Evolutionary conservation across 2,888 invertebrate genomes (phyloP).

Genomic region (Pseudococcus longispinus): DNA sequence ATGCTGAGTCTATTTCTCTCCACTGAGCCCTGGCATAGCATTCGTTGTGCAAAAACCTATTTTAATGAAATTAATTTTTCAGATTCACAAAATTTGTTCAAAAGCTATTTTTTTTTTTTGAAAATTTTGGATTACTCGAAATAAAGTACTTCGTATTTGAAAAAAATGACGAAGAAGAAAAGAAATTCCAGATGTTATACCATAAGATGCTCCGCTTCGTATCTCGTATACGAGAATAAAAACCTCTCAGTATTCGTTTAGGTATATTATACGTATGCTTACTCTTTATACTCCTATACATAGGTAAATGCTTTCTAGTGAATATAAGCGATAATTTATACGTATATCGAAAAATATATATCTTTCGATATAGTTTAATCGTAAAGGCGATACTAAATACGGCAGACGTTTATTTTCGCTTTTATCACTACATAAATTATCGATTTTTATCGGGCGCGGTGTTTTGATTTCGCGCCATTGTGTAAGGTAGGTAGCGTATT

Average conservation of each 20-base stretch:
- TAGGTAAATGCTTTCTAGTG: neutral
- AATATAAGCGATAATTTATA: slow-evolving; percentile 8
- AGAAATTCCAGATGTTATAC: neutral
- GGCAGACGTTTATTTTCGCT: slow-evolving; percentile 40
- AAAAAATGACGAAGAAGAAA: neutral
- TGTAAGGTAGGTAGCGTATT: slow-evolving; percentile 22
- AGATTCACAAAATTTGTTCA: too few relatives aligned
- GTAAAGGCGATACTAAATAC: slow-evolving; percentile 22
- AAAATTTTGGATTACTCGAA: neutral
- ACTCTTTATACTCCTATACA: neutral
- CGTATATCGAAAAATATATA: neutral
- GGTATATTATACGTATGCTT: neutral
- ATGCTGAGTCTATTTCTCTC: too few relatives aligned
- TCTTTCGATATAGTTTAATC: slow-evolving; percentile 32
- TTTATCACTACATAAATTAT: slow-evolving; percentile 53
- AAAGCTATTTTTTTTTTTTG: neutral
- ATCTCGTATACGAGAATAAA: neutral
- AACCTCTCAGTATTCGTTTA: neutral
- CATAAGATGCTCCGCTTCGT: neutral
- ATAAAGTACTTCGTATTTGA: neutral
- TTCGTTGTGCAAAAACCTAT: too few relatives aligned
- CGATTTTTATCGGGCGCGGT: slow-evolving; percentile 36
- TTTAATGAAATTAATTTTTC: too few relatives aligned
- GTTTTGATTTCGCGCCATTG: slow-evolving; percentile 48
- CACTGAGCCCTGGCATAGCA: too few relatives aligned